A percentile compares a stretch with the other conserved stretches of the same genome.
Evolutionary conservation across 2,888 invertebrate genomes (phyloP).

Genomic region (Drosophila sordidapex): DNA sequence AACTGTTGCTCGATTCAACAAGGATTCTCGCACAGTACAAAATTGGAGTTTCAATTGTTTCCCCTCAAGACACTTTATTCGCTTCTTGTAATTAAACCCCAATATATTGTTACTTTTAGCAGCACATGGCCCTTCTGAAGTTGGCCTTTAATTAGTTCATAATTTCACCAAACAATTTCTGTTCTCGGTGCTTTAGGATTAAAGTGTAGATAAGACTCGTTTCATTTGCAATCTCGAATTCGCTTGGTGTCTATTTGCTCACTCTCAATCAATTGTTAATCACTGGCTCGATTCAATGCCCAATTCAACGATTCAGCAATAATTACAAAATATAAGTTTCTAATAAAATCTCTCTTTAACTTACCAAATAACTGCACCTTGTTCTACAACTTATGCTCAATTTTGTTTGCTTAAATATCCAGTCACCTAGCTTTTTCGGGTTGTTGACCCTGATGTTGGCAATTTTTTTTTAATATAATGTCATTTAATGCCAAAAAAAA

Average conservation of each 20-base stretch:
- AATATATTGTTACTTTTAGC: neutral
- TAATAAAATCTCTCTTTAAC: neutral
- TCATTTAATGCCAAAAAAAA: conserved; percentile 43
- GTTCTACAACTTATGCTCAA: neutral
- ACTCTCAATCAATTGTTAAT: neutral
- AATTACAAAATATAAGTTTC: neutral
- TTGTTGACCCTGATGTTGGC: neutral
- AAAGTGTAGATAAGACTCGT: neutral
- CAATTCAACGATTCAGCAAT: neutral
- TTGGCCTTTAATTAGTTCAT: neutral
- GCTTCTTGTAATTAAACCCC: neutral
- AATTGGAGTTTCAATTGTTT: neutral
- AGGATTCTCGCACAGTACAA: neutral
- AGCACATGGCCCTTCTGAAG: neutral
- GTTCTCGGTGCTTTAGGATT: neutral
- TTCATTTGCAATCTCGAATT: neutral
- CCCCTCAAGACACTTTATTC: neutral
- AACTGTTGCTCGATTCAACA: conserved; percentile 43
- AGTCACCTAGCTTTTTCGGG: neutral
- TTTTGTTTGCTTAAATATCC: neutral
- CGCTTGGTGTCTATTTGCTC: neutral
- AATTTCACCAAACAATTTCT: neutral
- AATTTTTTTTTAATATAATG: conserved; percentile 40
- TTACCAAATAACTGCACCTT: neutral
- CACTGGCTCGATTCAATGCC: neutral